Conservation (phyloP, 2,888 invertebrate genomes). For the Epistrophe grossulariae region DNA sequence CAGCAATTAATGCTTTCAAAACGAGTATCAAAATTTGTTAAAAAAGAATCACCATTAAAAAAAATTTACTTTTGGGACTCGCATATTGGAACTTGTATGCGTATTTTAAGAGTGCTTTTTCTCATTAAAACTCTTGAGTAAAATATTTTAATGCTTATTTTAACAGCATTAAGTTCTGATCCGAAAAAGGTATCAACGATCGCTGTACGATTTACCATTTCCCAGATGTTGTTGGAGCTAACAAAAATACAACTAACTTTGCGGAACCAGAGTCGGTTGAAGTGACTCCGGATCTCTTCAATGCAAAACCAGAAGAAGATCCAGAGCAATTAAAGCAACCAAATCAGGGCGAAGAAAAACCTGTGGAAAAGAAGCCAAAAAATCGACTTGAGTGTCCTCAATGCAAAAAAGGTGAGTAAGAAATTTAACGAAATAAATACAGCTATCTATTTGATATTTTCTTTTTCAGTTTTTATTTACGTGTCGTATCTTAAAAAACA, state of each 20-base stretch:
- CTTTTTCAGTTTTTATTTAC: conserved; percentile 9
- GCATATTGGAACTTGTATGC: no score
- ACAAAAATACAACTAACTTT: neutral
- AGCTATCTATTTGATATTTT: neutral
- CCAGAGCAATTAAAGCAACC: neutral
- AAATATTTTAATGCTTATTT: no score
- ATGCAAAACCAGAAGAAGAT: neutral
- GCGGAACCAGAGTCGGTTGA: neutral
- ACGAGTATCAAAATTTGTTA: no score
- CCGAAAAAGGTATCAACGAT: no score
- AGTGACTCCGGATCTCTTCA: neutral
- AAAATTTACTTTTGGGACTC: no score
- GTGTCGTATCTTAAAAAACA: conserved; percentile 28
- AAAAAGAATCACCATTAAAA: no score
- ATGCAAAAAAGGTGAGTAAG: conserved; percentile 23
- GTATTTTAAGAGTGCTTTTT: no score
- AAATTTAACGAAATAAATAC: neutral
- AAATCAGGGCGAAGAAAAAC: neutral
- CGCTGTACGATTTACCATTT: no score
- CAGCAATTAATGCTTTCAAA: no score
- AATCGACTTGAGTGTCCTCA: neutral
- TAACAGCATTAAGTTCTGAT: no score
- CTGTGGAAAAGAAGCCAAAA: neutral
- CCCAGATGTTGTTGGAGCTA: neutral
- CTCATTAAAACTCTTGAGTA: no score